Conservation (phyloP, 1,140 invertebrate species). For the Mercenaria mercenaria region DNA sequence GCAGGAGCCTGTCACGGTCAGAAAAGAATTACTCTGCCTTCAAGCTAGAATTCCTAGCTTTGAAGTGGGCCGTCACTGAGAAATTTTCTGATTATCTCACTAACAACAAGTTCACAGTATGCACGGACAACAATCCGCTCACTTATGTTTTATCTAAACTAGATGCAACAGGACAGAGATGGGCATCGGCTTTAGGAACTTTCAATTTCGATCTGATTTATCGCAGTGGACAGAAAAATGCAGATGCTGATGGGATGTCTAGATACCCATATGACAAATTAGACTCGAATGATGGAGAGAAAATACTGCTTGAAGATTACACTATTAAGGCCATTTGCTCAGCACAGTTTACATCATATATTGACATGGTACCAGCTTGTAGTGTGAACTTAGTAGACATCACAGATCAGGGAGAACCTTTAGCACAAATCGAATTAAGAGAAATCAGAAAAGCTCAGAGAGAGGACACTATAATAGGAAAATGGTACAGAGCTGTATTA, state of each 20-base stretch:
- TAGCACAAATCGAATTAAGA: constrained; percentile 23
- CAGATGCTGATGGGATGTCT: constrained; percentile 18
- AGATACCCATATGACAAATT: constrained; percentile 9
- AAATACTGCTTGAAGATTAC: not conserved
- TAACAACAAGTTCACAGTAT: not conserved
- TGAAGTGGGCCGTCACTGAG: constrained; percentile 30
- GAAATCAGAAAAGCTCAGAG: constrained; percentile 29
- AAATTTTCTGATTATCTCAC: constrained; percentile 44
- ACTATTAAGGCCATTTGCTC: constrained; percentile 22
- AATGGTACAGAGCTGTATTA: constrained; percentile 5
- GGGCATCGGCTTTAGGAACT: not conserved
- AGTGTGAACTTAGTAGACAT: not conserved
- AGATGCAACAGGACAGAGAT: constrained; percentile 25
- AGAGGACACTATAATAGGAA: not conserved
- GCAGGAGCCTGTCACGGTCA: not conserved
- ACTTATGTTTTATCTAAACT: constrained; percentile 17
- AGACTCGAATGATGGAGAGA: not conserved
- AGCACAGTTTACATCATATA: too few relatives aligned
- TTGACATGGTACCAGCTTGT: not conserved
- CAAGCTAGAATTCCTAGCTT: not conserved
- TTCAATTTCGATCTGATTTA: constrained; percentile 22
- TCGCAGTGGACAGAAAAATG: constrained; percentile 9
- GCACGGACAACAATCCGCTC: constrained; percentile 20
- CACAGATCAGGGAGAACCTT: not conserved
- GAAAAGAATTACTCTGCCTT: constrained; percentile 11